Evolutionary conservation across 2,797 vertebrate genomes (phyloP).

Genomic region (Karalla daura): DNA sequence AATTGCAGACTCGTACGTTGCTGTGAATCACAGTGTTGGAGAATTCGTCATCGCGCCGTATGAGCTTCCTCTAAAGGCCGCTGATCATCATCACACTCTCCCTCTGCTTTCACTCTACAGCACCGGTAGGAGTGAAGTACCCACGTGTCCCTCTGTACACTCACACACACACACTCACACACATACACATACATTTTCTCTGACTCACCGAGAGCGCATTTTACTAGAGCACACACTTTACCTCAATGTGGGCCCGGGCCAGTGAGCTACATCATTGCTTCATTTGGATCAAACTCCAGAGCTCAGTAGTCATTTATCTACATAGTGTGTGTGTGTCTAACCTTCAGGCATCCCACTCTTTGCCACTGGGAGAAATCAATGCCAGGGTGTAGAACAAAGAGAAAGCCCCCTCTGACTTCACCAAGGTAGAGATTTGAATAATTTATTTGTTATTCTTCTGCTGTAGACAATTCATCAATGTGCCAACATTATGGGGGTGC

Average conservation of each 20-base stretch:
- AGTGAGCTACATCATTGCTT: conserved; percentile 86
- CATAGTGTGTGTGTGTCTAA: conserved; percentile 73
- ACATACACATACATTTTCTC: conserved; percentile 9
- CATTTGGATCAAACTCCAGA: conserved; percentile 81
- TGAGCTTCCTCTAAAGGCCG: conserved; percentile 16
- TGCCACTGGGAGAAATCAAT: conserved; percentile 73
- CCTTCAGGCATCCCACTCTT: conserved; percentile 66
- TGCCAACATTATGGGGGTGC: conserved; percentile 10
- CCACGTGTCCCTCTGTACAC: not conserved
- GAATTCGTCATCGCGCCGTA: conserved; percentile 43
- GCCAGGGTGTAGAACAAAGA: conserved; percentile 68
- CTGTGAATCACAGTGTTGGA: conserved; percentile 42
- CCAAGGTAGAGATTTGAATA: conserved; percentile 72
- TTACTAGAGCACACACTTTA: conserved; percentile 49
- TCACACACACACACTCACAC: not conserved
- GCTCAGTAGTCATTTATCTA: conserved; percentile 82
- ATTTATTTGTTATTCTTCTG: conserved; percentile 62
- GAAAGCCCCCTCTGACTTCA: conserved; percentile 35
- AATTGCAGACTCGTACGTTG: conserved; percentile 24
- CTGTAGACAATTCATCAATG: conserved; percentile 50
- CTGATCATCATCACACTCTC: not conserved
- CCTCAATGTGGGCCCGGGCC: conserved; percentile 69
- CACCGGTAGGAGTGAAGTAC: not conserved
- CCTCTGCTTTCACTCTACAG: not conserved
- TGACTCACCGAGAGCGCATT: conserved; percentile 51